These are phyloP conservation scores for Aphelocoma californica DNA, from an alignment of 2,797 vertebrate species.

Conservation along the genomic window DNA sequence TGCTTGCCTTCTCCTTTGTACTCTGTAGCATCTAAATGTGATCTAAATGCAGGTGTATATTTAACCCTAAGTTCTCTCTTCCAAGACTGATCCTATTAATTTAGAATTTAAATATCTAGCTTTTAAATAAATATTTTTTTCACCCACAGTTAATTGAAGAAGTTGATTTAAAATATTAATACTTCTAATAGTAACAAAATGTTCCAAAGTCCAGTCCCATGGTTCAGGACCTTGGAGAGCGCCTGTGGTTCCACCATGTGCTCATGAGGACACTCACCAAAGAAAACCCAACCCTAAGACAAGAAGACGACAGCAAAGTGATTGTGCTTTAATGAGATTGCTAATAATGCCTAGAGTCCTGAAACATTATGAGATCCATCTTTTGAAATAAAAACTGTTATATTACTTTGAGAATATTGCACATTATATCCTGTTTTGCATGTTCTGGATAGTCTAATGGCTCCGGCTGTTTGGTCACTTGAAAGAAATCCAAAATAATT, in stretches of 20 bases:
- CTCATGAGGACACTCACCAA: accelerated
- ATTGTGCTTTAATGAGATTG: neutral
- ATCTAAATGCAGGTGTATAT: slow-evolving; percentile 40
- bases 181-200: neutral
- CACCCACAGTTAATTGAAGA: slow-evolving; percentile 24
- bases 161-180: slow-evolving; percentile 22
- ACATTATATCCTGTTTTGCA: neutral
- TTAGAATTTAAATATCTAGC: slow-evolving; percentile 2
- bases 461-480: neutral
- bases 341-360: neutral
- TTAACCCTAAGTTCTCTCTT: slow-evolving; percentile 44
- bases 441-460: neutral
- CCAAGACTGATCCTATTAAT: neutral
- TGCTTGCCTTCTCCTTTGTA: neutral
- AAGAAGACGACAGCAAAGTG: neutral
- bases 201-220: neutral
- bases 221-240: slow-evolving; percentile 79
- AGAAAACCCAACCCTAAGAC: neutral
- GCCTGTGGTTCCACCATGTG: neutral
- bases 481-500: neutral
- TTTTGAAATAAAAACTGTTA: neutral
- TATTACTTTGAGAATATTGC: neutral
- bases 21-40: neutral
- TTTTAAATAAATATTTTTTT: slow-evolving; percentile 39
- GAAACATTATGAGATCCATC: neutral